These are phyloP conservation scores for Caenorhabditis doughertyi DNA, from an alignment of 2,888 invertebrate genomes.

Conservation along the genomic window DNA sequence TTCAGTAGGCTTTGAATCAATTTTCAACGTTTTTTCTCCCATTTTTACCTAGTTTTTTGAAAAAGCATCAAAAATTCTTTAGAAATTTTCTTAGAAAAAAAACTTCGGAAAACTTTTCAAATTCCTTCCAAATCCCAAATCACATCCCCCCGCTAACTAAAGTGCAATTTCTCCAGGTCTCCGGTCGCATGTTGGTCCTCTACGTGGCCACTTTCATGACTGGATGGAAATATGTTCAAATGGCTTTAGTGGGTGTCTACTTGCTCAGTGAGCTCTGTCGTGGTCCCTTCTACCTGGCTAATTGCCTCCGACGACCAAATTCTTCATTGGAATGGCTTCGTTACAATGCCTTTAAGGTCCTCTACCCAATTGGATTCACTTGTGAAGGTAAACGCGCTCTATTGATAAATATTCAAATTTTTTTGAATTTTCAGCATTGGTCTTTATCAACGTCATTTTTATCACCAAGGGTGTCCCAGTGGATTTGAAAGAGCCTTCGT, in stretches of 20 bases:
- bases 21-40: too few relatives aligned
- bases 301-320: constrained; percentile 16
- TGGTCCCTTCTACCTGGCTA: constrained; percentile 92
- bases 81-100: too few relatives aligned
- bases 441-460: constrained; percentile 35
- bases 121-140: too few relatives aligned
- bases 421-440: constrained; percentile 27
- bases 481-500: background rate
- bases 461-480: background rate
- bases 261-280: constrained; percentile 64
- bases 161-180: too few relatives aligned
- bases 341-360: constrained; percentile 94
- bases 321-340: constrained; percentile 90
- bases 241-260: constrained; percentile 56
- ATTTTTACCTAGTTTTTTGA: too few relatives aligned
- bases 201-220: constrained; percentile 22
- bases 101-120: too few relatives aligned
- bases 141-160: too few relatives aligned
- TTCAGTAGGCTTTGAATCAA: too few relatives aligned
- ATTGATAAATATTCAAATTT: background rate
- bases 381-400: constrained; percentile 88
- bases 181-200: constrained; percentile 64
- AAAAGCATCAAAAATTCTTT: too few relatives aligned
- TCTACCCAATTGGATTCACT: constrained; percentile 93
- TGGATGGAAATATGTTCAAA: constrained; percentile 1